Conservation (phyloP, 1,140 invertebrate genomes). For the Chymomyza costata region DNA sequence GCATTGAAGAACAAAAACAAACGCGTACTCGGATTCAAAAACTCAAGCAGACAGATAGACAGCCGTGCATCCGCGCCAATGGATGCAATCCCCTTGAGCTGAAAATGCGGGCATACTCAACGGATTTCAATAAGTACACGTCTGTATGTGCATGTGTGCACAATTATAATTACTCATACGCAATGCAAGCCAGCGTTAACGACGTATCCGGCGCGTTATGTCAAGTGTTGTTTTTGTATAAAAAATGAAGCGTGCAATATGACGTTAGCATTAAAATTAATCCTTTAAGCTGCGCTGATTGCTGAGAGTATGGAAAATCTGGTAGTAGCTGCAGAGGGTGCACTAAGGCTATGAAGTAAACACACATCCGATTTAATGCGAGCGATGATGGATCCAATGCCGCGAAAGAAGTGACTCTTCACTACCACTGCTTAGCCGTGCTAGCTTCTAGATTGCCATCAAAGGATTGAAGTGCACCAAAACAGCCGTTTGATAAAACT, state of each 20-base stretch:
- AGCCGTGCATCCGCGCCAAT: constrained; percentile 25
- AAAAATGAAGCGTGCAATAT: constrained; percentile 36
- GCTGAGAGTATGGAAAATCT: no score
- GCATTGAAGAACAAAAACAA: constrained; percentile 8
- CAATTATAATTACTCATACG: constrained; percentile 68
- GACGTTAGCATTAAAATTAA: no score
- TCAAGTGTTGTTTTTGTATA: constrained; percentile 40
- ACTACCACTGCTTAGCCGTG: no score
- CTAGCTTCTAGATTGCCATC: no score
- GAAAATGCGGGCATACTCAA: constrained; percentile 2
- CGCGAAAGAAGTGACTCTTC: no score
- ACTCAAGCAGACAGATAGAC: constrained; percentile 16
- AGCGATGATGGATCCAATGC: no score
- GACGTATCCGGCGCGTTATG: constrained; percentile 34
- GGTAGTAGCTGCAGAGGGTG: no score
- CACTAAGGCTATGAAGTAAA: no score
- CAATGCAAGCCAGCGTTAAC: constrained; percentile 27
- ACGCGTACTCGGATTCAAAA: neutral
- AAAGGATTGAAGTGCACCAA: no score
- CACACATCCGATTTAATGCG: no score
- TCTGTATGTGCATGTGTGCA: constrained; percentile 17
- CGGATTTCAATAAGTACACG: neutral
- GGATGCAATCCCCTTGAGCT: constrained; percentile 30
- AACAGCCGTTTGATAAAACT: no score
- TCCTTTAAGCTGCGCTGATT: no score